These are phyloP conservation scores for Fopius arisanus DNA, from an alignment of 1,140 invertebrate species.

Conservation along the genomic window DNA sequence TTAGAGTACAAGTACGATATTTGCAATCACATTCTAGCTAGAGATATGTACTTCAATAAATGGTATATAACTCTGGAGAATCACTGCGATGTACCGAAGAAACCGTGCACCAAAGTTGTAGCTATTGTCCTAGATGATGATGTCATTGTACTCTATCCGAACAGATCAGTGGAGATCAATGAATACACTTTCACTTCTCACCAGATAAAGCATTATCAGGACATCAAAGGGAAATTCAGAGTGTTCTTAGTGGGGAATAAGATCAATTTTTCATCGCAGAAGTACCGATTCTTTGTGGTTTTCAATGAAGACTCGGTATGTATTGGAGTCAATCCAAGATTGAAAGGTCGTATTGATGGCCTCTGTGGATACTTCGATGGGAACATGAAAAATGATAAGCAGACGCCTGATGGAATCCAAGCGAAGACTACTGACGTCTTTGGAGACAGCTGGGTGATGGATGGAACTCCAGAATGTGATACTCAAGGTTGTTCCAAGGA, in stretches of 20 bases:
- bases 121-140: slow-evolving; percentile 68
- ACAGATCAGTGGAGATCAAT: slow-evolving; percentile 74
- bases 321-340: slow-evolving; percentile 73
- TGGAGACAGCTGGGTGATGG: slow-evolving; percentile 75
- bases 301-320: slow-evolving; percentile 76
- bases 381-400: slow-evolving; percentile 71
- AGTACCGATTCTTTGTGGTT: slow-evolving; percentile 76
- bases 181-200: slow-evolving; percentile 71
- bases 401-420: slow-evolving; percentile 71
- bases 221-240: slow-evolving; percentile 71
- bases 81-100: slow-evolving; percentile 64
- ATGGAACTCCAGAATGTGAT: slow-evolving; percentile 64
- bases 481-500: slow-evolving; percentile 66
- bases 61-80: slow-evolving; percentile 75
- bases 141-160: slow-evolving; percentile 69
- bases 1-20: slow-evolving; percentile 79
- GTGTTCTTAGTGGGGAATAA: slow-evolving; percentile 74
- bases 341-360: slow-evolving; percentile 73
- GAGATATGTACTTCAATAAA: slow-evolving; percentile 70
- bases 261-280: slow-evolving; percentile 72
- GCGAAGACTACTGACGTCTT: slow-evolving; percentile 74
- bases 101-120: slow-evolving; percentile 68
- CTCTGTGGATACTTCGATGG: slow-evolving; percentile 82
- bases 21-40: slow-evolving; percentile 79
- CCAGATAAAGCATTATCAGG: slow-evolving; percentile 74